These are phyloP conservation scores for Aleiodes alternator DNA, from an alignment of 2,888 invertebrate genomes.

Conservation along the genomic window DNA sequence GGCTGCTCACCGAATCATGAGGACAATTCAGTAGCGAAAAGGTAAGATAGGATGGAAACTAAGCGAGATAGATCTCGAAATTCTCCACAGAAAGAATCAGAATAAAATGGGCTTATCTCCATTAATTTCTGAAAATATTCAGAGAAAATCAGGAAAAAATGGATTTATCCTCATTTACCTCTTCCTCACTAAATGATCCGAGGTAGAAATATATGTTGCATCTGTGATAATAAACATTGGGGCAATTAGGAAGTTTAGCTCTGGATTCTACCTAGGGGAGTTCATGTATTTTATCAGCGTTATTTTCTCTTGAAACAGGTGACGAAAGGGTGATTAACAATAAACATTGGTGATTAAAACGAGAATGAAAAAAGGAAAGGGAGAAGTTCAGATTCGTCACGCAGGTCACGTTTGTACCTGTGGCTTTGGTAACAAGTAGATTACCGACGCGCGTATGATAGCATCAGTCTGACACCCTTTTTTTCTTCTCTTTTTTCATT, in stretches of 20 bases:
- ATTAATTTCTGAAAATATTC: too few relatives aligned
- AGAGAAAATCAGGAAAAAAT: too few relatives aligned
- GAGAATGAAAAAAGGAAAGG: slow-evolving; percentile 9
- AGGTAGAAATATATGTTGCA: too few relatives aligned
- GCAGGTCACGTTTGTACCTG: slow-evolving; percentile 37
- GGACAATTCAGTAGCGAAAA: slow-evolving; percentile 42
- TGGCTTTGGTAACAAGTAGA: slow-evolving; percentile 17
- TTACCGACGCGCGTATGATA: slow-evolving; percentile 15
- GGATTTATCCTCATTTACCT: too few relatives aligned
- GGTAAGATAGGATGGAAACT: too few relatives aligned
- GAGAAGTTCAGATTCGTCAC: slow-evolving; percentile 14
- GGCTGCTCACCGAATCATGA: slow-evolving; percentile 43
- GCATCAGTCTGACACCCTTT: not conserved
- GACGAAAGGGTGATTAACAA: slow-evolving; percentile 25
- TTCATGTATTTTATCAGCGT: slow-evolving; percentile 1
- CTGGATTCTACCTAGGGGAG: slow-evolving; percentile 40
- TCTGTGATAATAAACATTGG: too few relatives aligned
- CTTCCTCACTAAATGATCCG: too few relatives aligned
- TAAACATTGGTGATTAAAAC: slow-evolving; percentile 30
- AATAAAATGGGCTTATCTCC: too few relatives aligned
- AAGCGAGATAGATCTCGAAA: too few relatives aligned
- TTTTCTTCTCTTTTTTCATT: not conserved
- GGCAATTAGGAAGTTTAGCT: too few relatives aligned
- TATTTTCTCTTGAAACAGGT: slow-evolving; percentile 1
- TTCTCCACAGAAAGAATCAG: too few relatives aligned